Evolutionary conservation across 1,140 invertebrate genomes (phyloP).

Genomic region (Dreissena polymorpha): DNA sequence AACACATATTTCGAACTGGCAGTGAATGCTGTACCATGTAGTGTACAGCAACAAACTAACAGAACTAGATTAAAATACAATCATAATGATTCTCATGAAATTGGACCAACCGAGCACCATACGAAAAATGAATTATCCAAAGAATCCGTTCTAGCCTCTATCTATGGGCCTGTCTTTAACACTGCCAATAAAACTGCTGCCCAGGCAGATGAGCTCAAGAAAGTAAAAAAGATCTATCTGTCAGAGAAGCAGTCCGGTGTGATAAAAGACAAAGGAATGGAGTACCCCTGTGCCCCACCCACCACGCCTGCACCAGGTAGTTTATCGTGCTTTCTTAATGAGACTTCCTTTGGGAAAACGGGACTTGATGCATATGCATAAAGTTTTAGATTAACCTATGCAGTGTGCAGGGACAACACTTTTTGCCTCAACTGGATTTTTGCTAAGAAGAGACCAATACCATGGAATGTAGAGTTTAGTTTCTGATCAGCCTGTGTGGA

Average conservation of each 20-base stretch:
- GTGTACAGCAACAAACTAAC: constrained; percentile 9
- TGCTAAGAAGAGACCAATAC: no score
- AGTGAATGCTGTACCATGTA: constrained; percentile 35
- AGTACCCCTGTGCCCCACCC: constrained; percentile 74
- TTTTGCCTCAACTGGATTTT: no score
- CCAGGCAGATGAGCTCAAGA: constrained; percentile 48
- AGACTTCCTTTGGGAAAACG: no score
- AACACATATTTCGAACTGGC: constrained; percentile 15
- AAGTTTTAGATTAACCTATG: no score
- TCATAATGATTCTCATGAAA: background rate
- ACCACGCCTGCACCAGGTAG: constrained; percentile 74
- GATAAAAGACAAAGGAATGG: constrained; percentile 67
- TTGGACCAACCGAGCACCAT: background rate
- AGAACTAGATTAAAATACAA: constrained; percentile 19
- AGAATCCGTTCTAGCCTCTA: constrained; percentile 36
- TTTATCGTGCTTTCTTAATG: background rate
- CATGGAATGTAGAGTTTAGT: no score
- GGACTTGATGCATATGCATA: no score
- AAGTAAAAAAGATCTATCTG: constrained; percentile 69
- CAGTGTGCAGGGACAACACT: no score
- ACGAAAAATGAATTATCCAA: constrained; percentile 19
- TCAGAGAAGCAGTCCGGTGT: constrained; percentile 73
- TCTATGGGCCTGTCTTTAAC: constrained; percentile 42
- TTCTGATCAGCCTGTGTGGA: no score
- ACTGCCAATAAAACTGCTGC: constrained; percentile 36